These are phyloP conservation scores for Aramus guarauna DNA, from an alignment of 2,113 vertebrate genomes.

Conservation along the genomic window DNA sequence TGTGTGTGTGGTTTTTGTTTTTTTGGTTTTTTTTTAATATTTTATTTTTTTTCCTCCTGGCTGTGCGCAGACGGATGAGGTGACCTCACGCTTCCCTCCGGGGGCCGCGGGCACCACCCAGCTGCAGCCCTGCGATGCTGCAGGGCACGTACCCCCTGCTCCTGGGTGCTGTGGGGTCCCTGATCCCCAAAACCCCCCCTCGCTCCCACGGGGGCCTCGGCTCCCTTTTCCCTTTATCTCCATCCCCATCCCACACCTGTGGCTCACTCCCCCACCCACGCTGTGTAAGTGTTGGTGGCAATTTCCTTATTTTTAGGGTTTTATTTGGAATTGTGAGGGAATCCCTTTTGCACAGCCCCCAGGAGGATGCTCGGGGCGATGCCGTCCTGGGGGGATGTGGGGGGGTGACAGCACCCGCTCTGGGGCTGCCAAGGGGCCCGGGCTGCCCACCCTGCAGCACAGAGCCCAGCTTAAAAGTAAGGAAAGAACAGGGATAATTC, in stretches of 20 bases:
- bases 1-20: too few species aligned
- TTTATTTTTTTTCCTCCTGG: background rate
- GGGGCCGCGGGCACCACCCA: background rate
- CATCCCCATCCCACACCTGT: too few species aligned
- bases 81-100: accelerated
- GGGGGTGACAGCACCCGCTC: background rate
- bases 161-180: background rate
- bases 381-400: background rate
- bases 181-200: background rate
- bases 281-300: background rate
- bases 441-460: background rate
- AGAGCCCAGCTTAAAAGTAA: background rate
- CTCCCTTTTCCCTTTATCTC: too few species aligned
- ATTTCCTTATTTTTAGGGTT: background rate
- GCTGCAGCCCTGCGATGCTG: background rate
- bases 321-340: background rate
- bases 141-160: background rate
- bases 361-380: background rate
- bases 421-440: background rate
- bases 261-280: background rate
- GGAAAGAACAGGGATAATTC: background rate
- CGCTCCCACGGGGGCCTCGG: background rate
- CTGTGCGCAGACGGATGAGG: too few species aligned
- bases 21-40: too few species aligned
- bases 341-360: background rate